Conservation (phyloP, 2,113 vertebrate genomes). For the Laticauda colubrina region DNA sequence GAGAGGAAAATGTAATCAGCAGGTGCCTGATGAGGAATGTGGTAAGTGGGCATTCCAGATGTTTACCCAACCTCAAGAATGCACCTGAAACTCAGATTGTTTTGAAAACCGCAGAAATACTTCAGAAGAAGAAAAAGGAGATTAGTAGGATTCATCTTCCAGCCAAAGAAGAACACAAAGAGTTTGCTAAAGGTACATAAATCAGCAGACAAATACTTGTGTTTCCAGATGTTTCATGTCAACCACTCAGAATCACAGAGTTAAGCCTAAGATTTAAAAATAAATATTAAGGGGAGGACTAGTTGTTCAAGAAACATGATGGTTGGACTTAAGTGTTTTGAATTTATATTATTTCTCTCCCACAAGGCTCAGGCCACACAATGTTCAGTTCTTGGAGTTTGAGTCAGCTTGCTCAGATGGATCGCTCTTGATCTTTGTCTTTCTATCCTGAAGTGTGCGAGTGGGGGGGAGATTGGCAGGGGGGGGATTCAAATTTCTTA, state of each 20-base stretch:
- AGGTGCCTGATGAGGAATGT: neutral
- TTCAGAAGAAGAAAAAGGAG: neutral
- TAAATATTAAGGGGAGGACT: neutral
- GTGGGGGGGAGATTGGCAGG: too few species aligned
- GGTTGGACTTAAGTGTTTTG: neutral
- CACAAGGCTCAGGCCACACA: neutral
- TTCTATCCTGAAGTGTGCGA: neutral
- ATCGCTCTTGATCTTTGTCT: constrained; percentile 6
- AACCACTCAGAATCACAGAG: neutral
- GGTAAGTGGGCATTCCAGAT: neutral
- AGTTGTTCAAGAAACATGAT: neutral
- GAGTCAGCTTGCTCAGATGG: neutral
- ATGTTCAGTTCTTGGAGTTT: neutral
- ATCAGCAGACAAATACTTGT: neutral
- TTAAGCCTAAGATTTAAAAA: neutral
- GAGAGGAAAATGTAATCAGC: neutral
- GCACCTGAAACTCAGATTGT: neutral
- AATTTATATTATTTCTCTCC: constrained; percentile 1
- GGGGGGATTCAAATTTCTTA: too few species aligned
- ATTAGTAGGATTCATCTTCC: neutral
- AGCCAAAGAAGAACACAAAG: neutral
- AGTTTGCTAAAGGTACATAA: neutral
- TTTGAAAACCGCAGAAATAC: neutral
- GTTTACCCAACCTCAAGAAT: neutral
- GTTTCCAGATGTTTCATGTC: neutral